Conservation (phyloP, 2,113 vertebrate species). For the Opisthocomus hoazin region DNA sequence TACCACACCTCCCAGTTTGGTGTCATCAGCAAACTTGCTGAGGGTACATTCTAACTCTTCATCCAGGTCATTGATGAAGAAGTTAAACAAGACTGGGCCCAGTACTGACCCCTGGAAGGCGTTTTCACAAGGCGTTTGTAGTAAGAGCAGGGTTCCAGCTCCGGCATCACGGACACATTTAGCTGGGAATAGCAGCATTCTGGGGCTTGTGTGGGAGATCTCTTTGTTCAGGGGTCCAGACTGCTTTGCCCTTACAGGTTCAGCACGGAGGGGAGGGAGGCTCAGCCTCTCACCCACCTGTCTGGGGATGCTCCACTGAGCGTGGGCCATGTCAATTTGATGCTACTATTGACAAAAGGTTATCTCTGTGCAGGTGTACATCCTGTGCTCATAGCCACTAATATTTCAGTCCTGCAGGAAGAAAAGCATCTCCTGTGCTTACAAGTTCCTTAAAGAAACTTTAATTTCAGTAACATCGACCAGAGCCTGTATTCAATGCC, state of each 20-base stretch:
- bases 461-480: neutral
- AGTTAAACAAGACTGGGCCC: too few species aligned
- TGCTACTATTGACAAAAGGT: neutral
- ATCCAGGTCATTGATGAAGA: too few species aligned
- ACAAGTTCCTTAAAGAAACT: neutral
- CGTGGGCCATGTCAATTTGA: neutral
- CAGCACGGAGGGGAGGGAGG: neutral
- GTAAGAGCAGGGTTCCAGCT: neutral
- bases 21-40: too few species aligned
- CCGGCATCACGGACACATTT: accelerated
- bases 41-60: too few species aligned
- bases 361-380: neutral
- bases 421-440: neutral
- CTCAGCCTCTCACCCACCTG: neutral
- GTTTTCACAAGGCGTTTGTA: neutral
- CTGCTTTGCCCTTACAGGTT: neutral
- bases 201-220: neutral
- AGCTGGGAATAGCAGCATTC: neutral
- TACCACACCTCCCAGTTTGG: too few species aligned
- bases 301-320: neutral
- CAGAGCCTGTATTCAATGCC: neutral
- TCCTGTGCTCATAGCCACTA: neutral
- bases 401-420: neutral
- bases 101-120: too few species aligned
- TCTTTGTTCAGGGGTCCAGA: neutral